Percentiles rank a stretch among this genome's conserved stretches.
Conservation (phyloP, 2,888 invertebrate genomes). For the Thecophora atra region DNA sequence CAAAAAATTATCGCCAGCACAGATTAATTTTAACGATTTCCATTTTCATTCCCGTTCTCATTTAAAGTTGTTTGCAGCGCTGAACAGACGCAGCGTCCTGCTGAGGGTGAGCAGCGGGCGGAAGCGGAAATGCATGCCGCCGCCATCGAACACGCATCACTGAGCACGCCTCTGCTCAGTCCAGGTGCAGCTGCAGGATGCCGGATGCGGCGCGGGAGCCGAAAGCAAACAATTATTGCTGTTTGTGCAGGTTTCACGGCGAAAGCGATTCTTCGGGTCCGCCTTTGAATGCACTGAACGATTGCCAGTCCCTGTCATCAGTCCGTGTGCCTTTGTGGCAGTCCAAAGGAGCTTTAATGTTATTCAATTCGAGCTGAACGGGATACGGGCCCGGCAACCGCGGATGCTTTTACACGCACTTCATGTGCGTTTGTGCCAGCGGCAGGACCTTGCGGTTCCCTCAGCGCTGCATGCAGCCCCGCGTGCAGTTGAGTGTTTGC, state of each 20-base stretch:
- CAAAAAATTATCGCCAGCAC: constrained; percentile 23
- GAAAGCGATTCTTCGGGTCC: background rate
- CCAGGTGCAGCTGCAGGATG: background rate
- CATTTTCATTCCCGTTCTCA: background rate
- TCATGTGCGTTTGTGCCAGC: constrained; percentile 7
- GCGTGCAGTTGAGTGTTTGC: background rate
- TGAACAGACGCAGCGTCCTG: background rate
- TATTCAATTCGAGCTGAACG: constrained; percentile 14
- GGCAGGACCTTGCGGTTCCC: constrained; percentile 28
- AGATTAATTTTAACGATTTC: constrained; percentile 24
- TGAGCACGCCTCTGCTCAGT: background rate
- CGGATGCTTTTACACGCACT: constrained; percentile 14
- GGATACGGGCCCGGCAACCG: background rate
- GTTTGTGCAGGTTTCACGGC: constrained; percentile 13
- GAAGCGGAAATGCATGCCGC: constrained; percentile 26
- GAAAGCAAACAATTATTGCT: constrained; percentile 11
- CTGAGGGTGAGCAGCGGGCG: background rate
- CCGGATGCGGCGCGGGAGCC: background rate
- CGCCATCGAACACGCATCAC: constrained; percentile 17
- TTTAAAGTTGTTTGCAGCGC: background rate
- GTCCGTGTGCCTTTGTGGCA: background rate
- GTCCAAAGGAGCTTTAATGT: constrained; percentile 1
- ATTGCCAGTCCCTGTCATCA: background rate
- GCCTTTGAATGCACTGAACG: background rate
- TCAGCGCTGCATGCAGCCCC: background rate